These are phyloP conservation scores for Iguana delicatissima DNA, from an alignment of 2,797 vertebrate species.

Conservation along the genomic window DNA sequence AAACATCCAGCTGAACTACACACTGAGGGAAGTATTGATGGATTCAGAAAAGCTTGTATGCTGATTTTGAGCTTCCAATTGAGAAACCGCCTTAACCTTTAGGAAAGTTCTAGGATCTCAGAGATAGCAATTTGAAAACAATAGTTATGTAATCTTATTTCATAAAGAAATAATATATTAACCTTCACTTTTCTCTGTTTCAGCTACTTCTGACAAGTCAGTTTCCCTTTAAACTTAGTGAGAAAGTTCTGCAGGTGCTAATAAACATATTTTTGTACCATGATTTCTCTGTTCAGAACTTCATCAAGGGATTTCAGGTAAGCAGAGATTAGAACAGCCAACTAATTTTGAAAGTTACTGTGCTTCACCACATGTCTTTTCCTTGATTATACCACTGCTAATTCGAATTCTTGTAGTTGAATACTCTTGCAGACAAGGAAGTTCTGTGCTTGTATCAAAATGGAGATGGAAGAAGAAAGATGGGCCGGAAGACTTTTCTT, in stretches of 20 bases:
- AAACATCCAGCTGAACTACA: neutral
- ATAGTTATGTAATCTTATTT: neutral
- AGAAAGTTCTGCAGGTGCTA: constrained; percentile 92
- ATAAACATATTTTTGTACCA: constrained; percentile 95
- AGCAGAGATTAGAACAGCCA: constrained; percentile 43
- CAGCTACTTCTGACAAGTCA: constrained; percentile 89
- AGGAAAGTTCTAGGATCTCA: neutral
- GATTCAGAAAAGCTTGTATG: neutral
- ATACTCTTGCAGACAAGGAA: neutral
- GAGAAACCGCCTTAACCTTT: neutral
- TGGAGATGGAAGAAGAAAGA: neutral
- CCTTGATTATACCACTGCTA: neutral
- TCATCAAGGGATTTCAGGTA: constrained; percentile 97
- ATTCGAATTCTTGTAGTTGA: neutral
- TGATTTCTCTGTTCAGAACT: constrained; percentile 96
- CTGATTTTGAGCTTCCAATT: neutral
- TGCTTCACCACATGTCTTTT: neutral
- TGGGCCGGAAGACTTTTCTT: neutral
- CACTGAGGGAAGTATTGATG: neutral
- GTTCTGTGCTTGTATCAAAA: neutral
- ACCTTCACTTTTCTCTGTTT: constrained; percentile 56
- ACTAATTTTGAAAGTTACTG: neutral
- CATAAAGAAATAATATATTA: constrained; percentile 26
- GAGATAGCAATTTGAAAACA: neutral
- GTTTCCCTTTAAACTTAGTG: constrained; percentile 92